These are phyloP conservation scores for Aptenodytes forsteri DNA, from an alignment of 2,113 vertebrate genomes.

Conservation along the genomic window DNA sequence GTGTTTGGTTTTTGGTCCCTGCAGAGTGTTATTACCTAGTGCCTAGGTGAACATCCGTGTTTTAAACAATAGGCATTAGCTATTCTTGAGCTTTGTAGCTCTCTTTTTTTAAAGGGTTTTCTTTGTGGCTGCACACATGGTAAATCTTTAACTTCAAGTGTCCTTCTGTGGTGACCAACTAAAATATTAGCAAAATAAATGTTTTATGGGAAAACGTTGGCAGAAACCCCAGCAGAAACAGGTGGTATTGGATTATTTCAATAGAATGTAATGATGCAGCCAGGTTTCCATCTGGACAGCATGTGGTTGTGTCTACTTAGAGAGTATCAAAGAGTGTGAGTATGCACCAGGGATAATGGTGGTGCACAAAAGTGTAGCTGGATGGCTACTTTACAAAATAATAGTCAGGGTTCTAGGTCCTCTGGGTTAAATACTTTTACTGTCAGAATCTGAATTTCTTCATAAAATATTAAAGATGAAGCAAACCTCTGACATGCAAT, in stretches of 20 bases:
- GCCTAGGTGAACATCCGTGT: constrained; percentile 37
- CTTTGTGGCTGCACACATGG: constrained; percentile 73
- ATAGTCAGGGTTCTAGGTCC: constrained; percentile 75
- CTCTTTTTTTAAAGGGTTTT: constrained; percentile 30
- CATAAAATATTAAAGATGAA: constrained; percentile 83
- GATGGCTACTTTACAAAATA: constrained; percentile 82
- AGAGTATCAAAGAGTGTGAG: constrained; percentile 82
- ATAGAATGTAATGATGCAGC: constrained; percentile 92
- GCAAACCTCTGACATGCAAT: constrained; percentile 77
- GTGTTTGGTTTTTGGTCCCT: constrained; percentile 37
- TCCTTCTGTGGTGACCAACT: constrained; percentile 86
- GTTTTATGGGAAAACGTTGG: constrained; percentile 90
- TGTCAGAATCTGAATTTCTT: constrained; percentile 82
- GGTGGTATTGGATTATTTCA: constrained; percentile 95
- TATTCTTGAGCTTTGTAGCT: constrained; percentile 14
- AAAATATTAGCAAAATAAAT: constrained; percentile 87
- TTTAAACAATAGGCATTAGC: constrained; percentile 56
- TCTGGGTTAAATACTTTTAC: constrained; percentile 83
- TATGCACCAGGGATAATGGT: constrained; percentile 79
- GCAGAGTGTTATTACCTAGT: constrained; percentile 10
- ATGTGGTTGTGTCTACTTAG: constrained; percentile 82
- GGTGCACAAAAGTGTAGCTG: constrained; percentile 77
- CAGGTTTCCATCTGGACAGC: constrained; percentile 87
- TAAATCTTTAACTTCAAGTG: constrained; percentile 85
- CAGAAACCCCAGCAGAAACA: constrained; percentile 84